Evolutionary conservation across 2,113 vertebrate genomes (phyloP).

Genomic region (Motacilla tschutschensis): DNA sequence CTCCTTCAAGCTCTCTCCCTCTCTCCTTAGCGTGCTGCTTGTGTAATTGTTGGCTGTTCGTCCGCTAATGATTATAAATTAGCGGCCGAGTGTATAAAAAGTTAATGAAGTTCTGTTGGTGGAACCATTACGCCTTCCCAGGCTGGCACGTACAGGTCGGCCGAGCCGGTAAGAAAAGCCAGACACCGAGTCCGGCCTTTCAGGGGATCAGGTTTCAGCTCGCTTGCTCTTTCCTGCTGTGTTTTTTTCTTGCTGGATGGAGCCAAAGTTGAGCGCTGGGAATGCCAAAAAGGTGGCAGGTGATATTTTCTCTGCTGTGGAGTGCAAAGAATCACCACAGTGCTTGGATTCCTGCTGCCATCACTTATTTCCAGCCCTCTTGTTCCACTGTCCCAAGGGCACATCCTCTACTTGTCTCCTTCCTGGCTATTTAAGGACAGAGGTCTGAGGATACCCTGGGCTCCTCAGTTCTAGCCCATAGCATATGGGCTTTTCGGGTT

Average conservation of each 20-base stretch:
- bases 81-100: conserved; percentile 57
- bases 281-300: conserved; percentile 23
- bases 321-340: not conserved
- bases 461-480: not conserved
- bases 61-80: conserved; percentile 72
- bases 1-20: conserved; percentile 9
- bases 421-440: not conserved
- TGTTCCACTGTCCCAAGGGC: not conserved
- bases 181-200: conserved; percentile 33
- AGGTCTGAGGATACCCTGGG: not conserved
- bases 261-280: not conserved
- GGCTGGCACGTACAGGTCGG: conserved; percentile 63
- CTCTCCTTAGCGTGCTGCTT: conserved; percentile 40
- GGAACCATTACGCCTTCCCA: conserved; percentile 58
- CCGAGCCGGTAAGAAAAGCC: conserved; percentile 54
- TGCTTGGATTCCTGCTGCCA: not conserved
- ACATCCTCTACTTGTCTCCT: not conserved
- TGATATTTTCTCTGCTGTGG: not conserved
- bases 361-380: not conserved
- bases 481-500: not conserved
- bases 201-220: conserved; percentile 67
- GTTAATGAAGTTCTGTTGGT: conserved; percentile 67
- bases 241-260: conserved; percentile 21
- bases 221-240: conserved; percentile 4
- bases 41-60: conserved; percentile 67